Base-by-base conservation (phyloP, 2,888 invertebrate species). In the Euplagia quadripunctaria region DNA sequence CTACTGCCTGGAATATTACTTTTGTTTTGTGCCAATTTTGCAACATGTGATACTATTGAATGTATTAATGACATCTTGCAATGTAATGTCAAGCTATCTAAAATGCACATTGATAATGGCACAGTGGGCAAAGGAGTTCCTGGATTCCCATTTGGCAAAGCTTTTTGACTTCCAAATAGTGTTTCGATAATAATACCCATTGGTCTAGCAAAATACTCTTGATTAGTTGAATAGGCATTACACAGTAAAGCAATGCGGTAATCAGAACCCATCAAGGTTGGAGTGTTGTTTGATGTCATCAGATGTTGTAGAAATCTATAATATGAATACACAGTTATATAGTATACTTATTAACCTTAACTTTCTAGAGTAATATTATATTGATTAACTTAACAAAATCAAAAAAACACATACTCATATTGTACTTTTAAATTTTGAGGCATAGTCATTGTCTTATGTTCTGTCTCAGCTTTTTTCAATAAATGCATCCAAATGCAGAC, bases 401-500 rank as follows among this genome's bases (percentile, higher is more conserved):
- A 64, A 71, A 64, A n/a, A 65, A 69, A 79, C 75, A 95, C 96
- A 93, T 95, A 98, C 97, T 98, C 98, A 87, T 98, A 97, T 89
- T 98, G 98, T 75, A 97, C 97, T 93, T 98, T 98, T 14, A 99
- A 95, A 64, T 98, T 97, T 82, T 97, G 97, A 0, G 99, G 98
- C 89, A 99, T 97, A 0, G 97, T 97, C 88, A 98, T 97, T 81
- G 97, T 98, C 79, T 97, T 97, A 87, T 98, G 98, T 89, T 99
- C 99, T 4, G 97, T 96, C 90, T 98, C 98, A 0, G 99, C 99
- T 94, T 99, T 99, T 90, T 98, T 99, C 84, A 99, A 96, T 76
- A 99, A 96, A 94, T 99, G 99, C 91, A 99, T 98, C 99, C 99
- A 99, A 90, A 99, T 99, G 87, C 99, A 99, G 16, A 99, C 98